Percentiles rank a stretch among this genome's conserved stretches.
phyloP scores from a whole-genome alignment of 2,888 invertebrate genomes.

The Rutpela maculata region DNA sequence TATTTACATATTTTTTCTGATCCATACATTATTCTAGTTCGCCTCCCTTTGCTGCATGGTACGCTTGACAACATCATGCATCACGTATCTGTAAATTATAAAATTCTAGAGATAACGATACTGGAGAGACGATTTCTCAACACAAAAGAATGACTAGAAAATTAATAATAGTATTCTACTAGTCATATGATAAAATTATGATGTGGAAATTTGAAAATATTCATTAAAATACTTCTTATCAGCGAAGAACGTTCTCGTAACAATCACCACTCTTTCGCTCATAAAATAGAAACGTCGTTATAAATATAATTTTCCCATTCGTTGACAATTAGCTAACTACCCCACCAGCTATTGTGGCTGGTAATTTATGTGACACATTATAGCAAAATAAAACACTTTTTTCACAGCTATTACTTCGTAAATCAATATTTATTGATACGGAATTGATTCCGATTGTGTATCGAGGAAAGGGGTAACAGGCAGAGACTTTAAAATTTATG shows the following conservation, averaged over 20 bases:
- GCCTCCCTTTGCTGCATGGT: too few species aligned
- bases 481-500: conserved; percentile 69
- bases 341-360: conserved; percentile 48
- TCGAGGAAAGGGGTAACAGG: conserved; percentile 58
- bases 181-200: too few species aligned
- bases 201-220: too few species aligned
- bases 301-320: conserved; percentile 47
- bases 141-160: too few species aligned
- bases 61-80: too few species aligned
- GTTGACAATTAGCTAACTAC: conserved; percentile 36
- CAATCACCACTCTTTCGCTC: not conserved
- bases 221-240: not conserved
- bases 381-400: conserved; percentile 71
- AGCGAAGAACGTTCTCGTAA: not conserved
- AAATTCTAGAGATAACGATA: too few species aligned
- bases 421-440: conserved; percentile 72
- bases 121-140: too few species aligned
- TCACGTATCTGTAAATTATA: too few species aligned
- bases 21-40: too few species aligned
- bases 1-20: too few species aligned
- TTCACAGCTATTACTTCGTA: conserved; percentile 69
- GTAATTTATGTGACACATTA: conserved; percentile 70
- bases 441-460: conserved; percentile 68
- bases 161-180: too few species aligned
- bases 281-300: conserved; percentile 30